Base-by-base conservation (phyloP, 1,140 invertebrate genomes). In the Agraylea sexmaculata region DNA sequence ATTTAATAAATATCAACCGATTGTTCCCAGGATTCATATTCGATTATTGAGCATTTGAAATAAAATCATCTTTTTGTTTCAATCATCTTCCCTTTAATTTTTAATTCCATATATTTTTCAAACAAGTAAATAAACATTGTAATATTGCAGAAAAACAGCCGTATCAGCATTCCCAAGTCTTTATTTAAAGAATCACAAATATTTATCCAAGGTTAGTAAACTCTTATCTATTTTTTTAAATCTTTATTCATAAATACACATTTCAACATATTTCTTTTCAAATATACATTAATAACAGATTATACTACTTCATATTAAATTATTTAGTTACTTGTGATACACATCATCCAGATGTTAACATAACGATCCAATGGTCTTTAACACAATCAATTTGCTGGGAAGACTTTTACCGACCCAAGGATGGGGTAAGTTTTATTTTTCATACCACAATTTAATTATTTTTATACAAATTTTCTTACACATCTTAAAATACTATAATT, bases 161-260 rank as follows among this genome's bases (percentile, higher is more conserved):
- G 17, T 20, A 33, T 63, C 19, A 52, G 47, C 40, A 42, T 61
- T 23, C 50, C 56, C 16, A 62, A 66, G 45, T 62, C 57, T 45
- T 47, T 66, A 32, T 66, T 50, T 45, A 57, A 58, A 47, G 56
- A 51, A 7, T 54, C 61, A 3, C 51, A 63, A 53, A 51, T 64
- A 12, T 62, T 53, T 42, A 55, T 66, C 13, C 47, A 53, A 53
- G 43, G 62, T 65, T 55, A 54, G 45, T 50, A 51, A 4, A 23
- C 25, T 33, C 21, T 30, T 20, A 27, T 43, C 35, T 15, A 18
- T 15, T 28, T 41, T 3, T 15, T 29, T 16, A 30, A 31, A 38
- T 17, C 17, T 35, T 18, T 32, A 29, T 30, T 18, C 13, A 42
- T 17, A 12, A 27, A 34, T 42, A 7, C 6, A 7, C 15, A 19